Evolutionary conservation across 2,888 invertebrate species (phyloP).

Genomic region (Scaptomyza cyrtandrae): DNA sequence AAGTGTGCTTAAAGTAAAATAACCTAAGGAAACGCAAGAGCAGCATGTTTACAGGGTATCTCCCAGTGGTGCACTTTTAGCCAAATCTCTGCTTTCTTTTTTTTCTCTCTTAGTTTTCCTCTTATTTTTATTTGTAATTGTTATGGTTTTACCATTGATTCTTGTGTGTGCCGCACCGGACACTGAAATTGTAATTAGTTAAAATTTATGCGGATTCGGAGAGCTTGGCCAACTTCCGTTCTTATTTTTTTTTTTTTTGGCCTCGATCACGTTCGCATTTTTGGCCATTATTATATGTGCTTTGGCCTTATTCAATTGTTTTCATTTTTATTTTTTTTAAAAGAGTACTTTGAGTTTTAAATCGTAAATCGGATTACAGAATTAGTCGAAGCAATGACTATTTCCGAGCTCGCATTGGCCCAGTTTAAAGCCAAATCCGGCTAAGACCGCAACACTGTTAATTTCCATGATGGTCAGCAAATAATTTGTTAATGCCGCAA

Average conservation of each 20-base stretch:
- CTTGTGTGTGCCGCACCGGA: constrained; percentile 49
- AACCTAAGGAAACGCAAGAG: too few species aligned
- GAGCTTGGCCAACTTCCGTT: constrained; percentile 23
- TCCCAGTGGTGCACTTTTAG: not conserved
- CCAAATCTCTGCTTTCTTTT: constrained; percentile 6
- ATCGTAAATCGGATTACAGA: constrained; percentile 72
- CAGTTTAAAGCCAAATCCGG: constrained; percentile 4
- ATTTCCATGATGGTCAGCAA: constrained; percentile 33
- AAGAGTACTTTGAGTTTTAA: constrained; percentile 67
- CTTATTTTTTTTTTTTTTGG: constrained; percentile 34
- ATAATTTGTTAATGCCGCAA: constrained; percentile 42
- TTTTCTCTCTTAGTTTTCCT: constrained; percentile 29
- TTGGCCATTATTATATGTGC: constrained; percentile 61
- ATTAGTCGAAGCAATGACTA: constrained; percentile 51
- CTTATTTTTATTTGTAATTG: constrained; percentile 72
- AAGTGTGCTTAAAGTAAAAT: too few species aligned
- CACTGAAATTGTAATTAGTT: constrained; percentile 79
- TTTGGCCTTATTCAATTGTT: constrained; percentile 16
- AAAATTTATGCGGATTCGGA: constrained; percentile 68
- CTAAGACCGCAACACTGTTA: constrained; percentile 10
- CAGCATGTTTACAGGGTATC: not conserved
- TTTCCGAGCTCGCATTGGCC: constrained; percentile 24
- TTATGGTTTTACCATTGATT: constrained; percentile 70
- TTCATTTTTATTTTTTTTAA: constrained; percentile 8
- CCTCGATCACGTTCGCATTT: constrained; percentile 59